These are phyloP conservation scores for Sebastes wilsoni DNA, from an alignment of 2,797 vertebrate species.

Conservation along the genomic window DNA sequence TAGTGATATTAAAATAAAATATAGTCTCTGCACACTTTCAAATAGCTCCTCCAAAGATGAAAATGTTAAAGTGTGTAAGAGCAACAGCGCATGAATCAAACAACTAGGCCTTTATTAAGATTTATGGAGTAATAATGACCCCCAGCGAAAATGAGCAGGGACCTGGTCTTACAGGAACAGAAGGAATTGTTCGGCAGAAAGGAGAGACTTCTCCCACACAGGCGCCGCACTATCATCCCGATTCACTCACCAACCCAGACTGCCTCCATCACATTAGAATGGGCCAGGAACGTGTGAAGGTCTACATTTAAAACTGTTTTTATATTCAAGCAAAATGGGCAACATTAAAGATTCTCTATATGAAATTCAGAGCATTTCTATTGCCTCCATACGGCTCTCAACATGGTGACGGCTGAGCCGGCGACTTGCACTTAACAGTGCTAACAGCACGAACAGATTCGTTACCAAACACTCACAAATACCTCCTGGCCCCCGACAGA, in stretches of 20 bases:
- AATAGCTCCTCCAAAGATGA: background rate
- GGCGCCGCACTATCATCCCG: background rate
- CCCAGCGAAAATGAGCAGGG: background rate
- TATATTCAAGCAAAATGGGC: background rate
- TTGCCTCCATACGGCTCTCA: no score
- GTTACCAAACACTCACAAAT: no score
- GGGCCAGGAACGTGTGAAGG: background rate
- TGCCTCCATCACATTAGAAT: background rate
- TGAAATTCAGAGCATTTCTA: no score
- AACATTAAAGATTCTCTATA: background rate
- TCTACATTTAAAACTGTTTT: background rate
- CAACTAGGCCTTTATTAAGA: constrained; percentile 27
- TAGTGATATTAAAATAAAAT: background rate
- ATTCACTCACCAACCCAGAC: background rate
- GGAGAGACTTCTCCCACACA: constrained; percentile 11
- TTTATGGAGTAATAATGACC: constrained; percentile 32
- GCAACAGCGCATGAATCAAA: constrained; percentile 6
- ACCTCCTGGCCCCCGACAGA: no score
- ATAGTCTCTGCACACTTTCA: background rate
- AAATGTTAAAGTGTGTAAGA: background rate
- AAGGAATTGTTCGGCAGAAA: background rate
- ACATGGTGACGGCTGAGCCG: no score
- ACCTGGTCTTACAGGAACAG: background rate
- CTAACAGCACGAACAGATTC: rapidly evolving
- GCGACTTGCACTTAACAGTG: no score